phyloP scores from a whole-genome alignment of 2,797 vertebrate genomes.

The Aulostomus chinensis region DNA sequence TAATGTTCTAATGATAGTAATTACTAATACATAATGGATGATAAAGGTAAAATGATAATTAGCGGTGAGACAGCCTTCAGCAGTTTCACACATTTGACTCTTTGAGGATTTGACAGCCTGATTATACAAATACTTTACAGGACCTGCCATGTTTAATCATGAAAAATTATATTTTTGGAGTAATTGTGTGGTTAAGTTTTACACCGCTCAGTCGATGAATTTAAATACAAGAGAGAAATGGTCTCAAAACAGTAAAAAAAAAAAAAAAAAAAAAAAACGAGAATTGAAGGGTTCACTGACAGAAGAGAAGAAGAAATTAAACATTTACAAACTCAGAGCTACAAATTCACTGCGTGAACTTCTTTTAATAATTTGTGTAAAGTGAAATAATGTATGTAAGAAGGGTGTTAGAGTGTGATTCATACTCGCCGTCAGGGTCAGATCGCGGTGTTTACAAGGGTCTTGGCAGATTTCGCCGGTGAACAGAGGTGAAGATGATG shows the following conservation, averaged over 20 bases:
- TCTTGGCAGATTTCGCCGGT: not conserved
- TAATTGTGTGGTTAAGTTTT: not conserved
- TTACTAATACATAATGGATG: slow-evolving; percentile 58
- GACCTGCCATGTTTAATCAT: slow-evolving; percentile 5
- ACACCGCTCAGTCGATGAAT: too few relatives aligned
- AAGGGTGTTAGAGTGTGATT: not conserved
- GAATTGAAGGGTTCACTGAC: too few relatives aligned
- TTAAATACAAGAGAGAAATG: too few relatives aligned
- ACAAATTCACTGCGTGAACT: not conserved
- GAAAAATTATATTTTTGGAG: slow-evolving; percentile 9
- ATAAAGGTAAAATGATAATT: slow-evolving; percentile 47
- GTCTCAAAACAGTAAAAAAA: too few relatives aligned
- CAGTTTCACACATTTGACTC: slow-evolving; percentile 18
- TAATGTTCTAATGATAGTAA: slow-evolving; percentile 55
- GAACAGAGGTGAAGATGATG: not conserved
- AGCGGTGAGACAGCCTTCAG: slow-evolving; percentile 11
- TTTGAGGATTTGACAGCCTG: slow-evolving; percentile 2
- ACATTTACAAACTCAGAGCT: not conserved
- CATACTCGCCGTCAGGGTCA: not conserved
- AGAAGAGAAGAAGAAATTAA: not conserved
- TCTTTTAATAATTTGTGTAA: not conserved
- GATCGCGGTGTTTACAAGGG: slow-evolving; percentile 11
- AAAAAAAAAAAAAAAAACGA: too few relatives aligned
- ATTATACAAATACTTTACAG: slow-evolving; percentile 1
- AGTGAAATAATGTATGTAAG: not conserved